Base-by-base conservation (phyloP, 2,888 invertebrate species). In the Meiosimyza platycephala region DNA sequence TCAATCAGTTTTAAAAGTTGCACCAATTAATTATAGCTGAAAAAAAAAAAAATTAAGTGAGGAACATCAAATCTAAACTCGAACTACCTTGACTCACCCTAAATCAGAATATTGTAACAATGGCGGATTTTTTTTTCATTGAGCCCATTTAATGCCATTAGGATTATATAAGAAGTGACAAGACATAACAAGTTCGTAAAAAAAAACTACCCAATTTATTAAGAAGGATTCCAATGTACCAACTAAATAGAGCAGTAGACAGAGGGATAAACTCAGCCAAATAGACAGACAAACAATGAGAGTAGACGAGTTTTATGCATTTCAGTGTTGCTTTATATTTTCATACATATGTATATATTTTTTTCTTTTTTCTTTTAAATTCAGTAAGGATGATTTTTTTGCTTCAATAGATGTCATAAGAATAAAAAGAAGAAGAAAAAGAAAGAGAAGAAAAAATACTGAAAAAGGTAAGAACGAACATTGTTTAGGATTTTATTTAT, bases 401-500 rank as follows among this genome's bases (percentile, higher is more conserved):
- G 13, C 40, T n/a, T 62, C 60, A 50, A 40, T 64, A 28, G 64
- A 64, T 64, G 64, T 51, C 64, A 64, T 51, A 51, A 22, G 51
- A 51, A 51, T 33, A 62, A 62, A 40, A 62, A 40, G 60, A 13
- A 60, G 60, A 62, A n/a, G n/a, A 33, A 9, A n/a, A n/a, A 62
- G n/a, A 33, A 15, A 7, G 12, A 7, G 16, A 40, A 40, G 16
- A 40, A 62, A 62, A 64, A 51, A 40, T 40, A 40, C 40, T 40
- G 40, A 9, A 40, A 40, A 40, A 40, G 40, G 40, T 40, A 40
- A 40, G 40, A 40, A 40, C 40, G 40, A 51, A 51, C 51, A 64
- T 64, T 51, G 51, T 64, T 50, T 50, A 18, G 64, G 28, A 50
- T 64, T 50, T 64, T 64, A 64, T 64, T 64, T 64, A 64, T 64